Conservation (phyloP, 2,888 invertebrate species). For the Apamea crenata region DNA sequence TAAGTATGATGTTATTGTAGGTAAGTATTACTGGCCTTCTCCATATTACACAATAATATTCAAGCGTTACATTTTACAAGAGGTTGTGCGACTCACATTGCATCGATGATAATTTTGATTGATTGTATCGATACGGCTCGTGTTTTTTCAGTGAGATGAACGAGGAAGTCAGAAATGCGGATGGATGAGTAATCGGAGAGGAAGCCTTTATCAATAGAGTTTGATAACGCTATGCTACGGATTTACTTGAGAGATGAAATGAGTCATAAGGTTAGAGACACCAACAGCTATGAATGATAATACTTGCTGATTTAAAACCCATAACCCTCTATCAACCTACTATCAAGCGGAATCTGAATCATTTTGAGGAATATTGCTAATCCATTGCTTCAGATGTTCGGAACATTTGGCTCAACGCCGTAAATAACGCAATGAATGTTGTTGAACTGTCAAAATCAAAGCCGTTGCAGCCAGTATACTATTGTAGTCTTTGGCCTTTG, state of each 20-base stretch:
- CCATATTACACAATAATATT: conserved; percentile 36
- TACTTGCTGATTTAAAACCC: neutral
- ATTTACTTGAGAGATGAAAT: neutral
- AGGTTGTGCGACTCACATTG: neutral
- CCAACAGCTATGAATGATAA: neutral
- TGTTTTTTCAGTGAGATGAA: conserved; percentile 1
- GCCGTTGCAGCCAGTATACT: too few relatives aligned
- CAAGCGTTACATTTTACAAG: conserved; percentile 7
- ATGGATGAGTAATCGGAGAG: conserved; percentile 18
- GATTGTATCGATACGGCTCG: conserved; percentile 23
- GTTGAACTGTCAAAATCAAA: too few relatives aligned
- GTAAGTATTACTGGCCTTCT: neutral
- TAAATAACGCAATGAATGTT: too few relatives aligned
- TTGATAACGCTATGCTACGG: neutral
- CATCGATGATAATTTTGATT: conserved; percentile 12
- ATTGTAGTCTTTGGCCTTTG: too few relatives aligned
- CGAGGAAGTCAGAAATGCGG: conserved; percentile 8
- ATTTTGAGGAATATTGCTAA: too few relatives aligned
- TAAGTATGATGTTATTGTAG: neutral
- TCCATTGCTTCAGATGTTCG: too few relatives aligned
- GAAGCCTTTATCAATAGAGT: conserved; percentile 24
- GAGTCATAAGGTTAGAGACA: neutral
- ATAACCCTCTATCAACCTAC: too few relatives aligned
- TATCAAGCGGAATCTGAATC: too few relatives aligned
- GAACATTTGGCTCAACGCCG: too few relatives aligned